Evolutionary conservation across 2,888 invertebrate genomes (phyloP).

Genomic region (Agapostemon virescens): DNA sequence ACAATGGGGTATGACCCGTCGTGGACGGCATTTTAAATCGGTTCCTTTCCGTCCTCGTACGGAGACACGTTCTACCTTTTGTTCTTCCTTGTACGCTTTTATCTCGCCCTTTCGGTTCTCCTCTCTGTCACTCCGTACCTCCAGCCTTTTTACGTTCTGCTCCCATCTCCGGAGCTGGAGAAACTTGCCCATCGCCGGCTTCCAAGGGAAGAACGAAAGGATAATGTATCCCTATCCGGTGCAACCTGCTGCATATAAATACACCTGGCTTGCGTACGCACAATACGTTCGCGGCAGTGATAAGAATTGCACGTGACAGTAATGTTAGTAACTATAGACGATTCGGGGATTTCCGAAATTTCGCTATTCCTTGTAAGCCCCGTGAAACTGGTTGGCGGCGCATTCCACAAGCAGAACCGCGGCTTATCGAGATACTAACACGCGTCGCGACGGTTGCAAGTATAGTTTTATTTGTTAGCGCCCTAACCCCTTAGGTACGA

Average conservation of each 20-base stretch:
- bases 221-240: conserved; percentile 41
- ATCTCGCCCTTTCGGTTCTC: conserved; percentile 9
- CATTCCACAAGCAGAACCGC: neutral
- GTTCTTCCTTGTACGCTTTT: conserved; percentile 43
- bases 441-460: neutral
- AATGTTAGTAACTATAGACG: conserved; percentile 35
- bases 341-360: conserved; percentile 27
- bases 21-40: conserved; percentile 71
- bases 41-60: conserved; percentile 47
- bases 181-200: conserved; percentile 50
- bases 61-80: conserved; percentile 55
- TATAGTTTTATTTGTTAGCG: no score
- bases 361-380: neutral
- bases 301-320: conserved; percentile 42
- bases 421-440: neutral
- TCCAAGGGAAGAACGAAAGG: conserved; percentile 28
- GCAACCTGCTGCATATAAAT: conserved; percentile 46
- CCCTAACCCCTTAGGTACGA: no score
- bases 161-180: conserved; percentile 8
- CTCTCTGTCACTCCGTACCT: conserved; percentile 2
- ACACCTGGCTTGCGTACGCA: conserved; percentile 14
- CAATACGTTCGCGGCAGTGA: conserved; percentile 38
- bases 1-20: conserved; percentile 70
- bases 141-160: neutral
- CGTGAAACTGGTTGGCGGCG: neutral